Evolutionary conservation across 2,888 invertebrate species (phyloP), one percentile per base, ranked within the genome.

Genomic region (Agonum fuliginosum): DNA sequence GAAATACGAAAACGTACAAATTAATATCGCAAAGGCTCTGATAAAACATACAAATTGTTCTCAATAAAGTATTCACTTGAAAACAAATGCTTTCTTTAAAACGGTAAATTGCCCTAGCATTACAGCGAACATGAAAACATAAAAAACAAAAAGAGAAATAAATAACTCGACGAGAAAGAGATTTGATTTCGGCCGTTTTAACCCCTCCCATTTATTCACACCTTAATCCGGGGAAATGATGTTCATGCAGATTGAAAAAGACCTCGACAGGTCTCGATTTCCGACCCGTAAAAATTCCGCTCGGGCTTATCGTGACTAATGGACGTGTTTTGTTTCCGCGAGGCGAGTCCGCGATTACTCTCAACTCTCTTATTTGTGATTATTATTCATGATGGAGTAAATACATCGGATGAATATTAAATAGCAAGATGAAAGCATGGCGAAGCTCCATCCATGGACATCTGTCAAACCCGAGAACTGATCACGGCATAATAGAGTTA

Each of bases 181-280:
- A 30, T n/a, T n/a, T n/a, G n/a, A 24, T 54, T n/a, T 17, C 48
- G 22, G 12, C n/a, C 10, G 12, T 24, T n/a, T 12, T 22, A 54
- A 22, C 22, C 54, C 22, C 24, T 22, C n/a, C 24, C 69, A 43
- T 6, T 37, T 22, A 69, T 46, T 69, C 69, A 58, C 8, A 69
- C 69, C 69, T 69, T 69, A 69, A 69, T 69, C 69, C 24, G 41
- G 24, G n/a, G 43, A 69, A 46, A 69, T 41, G 69, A 69, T 69
- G 69, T 22, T 43, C 12, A 69, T 69, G 69, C 69, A 69, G 69
- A 69, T 69, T 69, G 69, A 69, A 69, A 69, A 69, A 27, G 46
- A 67, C 41, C 67, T 37, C 37, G 43, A 30, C 24, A 41, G 14
- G 54, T 0, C 54, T 27, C 54, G 54, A 54, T 54, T 30, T 17